Percentiles rank a stretch among this genome's conserved stretches.
Evolutionary conservation across 2,113 vertebrate species (phyloP).

Genomic region (Tonatia bakeri): DNA sequence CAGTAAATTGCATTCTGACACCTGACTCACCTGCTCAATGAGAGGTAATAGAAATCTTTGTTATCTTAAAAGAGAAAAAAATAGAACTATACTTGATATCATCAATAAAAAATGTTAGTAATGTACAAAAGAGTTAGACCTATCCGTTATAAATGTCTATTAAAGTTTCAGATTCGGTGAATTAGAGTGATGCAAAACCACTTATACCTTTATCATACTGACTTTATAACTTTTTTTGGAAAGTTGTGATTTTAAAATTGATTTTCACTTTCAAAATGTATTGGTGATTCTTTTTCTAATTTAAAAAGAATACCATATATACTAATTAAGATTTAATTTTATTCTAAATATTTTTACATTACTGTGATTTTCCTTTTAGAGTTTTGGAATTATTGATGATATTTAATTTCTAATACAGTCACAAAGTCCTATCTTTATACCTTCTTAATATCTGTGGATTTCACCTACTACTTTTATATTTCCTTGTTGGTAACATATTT

Average conservation of each 20-base stretch:
- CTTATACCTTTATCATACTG: not conserved
- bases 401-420: not conserved
- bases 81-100: not conserved
- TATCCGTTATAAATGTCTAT: not conserved
- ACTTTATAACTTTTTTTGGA: not conserved
- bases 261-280: conserved; percentile 12
- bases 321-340: not conserved
- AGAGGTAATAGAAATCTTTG: not conserved
- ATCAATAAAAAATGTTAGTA: not conserved
- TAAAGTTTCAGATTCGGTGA: not conserved
- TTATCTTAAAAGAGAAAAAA: not conserved
- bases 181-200: not conserved
- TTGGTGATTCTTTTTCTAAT: not conserved
- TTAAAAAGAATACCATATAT: not conserved
- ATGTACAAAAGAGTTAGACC: not conserved
- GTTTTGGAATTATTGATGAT: not conserved
- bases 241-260: not conserved
- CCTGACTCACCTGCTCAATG: not conserved
- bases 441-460: not conserved
- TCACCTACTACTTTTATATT: not conserved
- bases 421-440: not conserved
- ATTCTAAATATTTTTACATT: not conserved
- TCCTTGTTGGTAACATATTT: not conserved
- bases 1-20: not conserved
- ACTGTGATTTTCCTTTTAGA: not conserved